These are phyloP conservation scores for Xiphophorus maculatus DNA, from an alignment of 2,113 vertebrate species.

Conservation along the genomic window DNA sequence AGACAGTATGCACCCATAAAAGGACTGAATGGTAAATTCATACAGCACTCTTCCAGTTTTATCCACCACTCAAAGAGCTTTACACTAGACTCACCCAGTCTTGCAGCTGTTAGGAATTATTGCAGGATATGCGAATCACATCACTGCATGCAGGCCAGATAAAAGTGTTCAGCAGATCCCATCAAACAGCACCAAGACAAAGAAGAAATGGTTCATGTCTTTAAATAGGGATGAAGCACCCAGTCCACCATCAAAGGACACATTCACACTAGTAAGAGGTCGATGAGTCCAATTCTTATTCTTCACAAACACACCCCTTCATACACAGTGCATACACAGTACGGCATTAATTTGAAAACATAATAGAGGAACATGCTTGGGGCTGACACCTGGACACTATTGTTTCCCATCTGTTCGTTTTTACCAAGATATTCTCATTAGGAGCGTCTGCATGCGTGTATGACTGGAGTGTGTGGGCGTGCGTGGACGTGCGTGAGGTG, in stretches of 20 bases:
- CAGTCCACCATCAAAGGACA: conserved; percentile 39
- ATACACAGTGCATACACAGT: conserved; percentile 1
- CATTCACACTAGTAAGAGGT: no score
- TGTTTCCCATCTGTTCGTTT: not conserved
- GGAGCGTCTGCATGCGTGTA: not conserved
- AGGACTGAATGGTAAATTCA: no score
- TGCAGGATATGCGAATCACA: no score
- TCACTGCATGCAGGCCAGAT: no score
- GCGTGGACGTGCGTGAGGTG: not conserved
- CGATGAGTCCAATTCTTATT: no score
- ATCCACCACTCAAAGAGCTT: no score
- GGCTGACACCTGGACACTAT: conserved; percentile 33
- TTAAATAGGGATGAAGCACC: conserved; percentile 16
- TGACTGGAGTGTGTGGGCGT: not conserved
- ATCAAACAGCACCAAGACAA: not conserved
- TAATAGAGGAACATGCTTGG: conserved; percentile 14
- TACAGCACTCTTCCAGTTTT: no score
- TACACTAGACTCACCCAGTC: no score
- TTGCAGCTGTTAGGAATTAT: no score
- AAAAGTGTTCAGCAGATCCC: no score
- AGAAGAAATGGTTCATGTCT: conserved; percentile 14
- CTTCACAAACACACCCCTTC: not conserved
- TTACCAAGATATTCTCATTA: conserved; percentile 29
- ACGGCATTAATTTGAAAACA: conserved; percentile 41
- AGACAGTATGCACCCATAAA: no score